phyloP scores from a whole-genome alignment of 2,113 vertebrate species.

The Scophthalmus maximus region DNA sequence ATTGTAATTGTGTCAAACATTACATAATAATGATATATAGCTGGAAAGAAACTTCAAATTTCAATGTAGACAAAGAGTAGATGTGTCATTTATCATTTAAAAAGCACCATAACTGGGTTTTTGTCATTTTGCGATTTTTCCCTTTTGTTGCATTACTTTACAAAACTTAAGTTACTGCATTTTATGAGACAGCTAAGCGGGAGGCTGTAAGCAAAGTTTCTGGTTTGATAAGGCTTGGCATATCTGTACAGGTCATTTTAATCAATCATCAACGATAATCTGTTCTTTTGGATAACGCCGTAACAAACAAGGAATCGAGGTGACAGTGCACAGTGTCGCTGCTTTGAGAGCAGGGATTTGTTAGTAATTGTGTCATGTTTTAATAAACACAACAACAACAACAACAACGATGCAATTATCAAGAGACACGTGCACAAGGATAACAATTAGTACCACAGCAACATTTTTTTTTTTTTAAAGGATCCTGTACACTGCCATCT shows the following conservation, averaged over 20 bases:
- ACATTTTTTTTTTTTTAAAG: no score
- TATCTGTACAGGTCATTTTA: background rate
- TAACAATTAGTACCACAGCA: conserved; percentile 8
- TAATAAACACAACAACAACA: conserved; percentile 19
- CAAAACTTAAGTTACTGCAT: no score
- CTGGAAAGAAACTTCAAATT: background rate
- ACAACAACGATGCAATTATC: conserved; percentile 15
- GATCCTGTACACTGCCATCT: background rate
- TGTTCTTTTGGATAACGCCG: background rate
- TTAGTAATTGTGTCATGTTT: conserved; percentile 37
- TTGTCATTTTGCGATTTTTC: no score
- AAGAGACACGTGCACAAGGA: conserved; percentile 14
- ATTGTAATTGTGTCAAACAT: background rate
- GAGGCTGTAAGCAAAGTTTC: no score
- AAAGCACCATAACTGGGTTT: no score
- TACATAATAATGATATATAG: background rate
- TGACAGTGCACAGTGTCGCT: no score
- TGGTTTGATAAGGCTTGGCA: no score
- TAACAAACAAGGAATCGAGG: background rate
- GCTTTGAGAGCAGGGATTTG: conserved; percentile 42
- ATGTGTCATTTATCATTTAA: no score
- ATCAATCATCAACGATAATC: background rate
- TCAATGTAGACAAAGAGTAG: no score
- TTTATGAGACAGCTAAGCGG: no score
- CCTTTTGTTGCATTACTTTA: no score